Conservation (phyloP, 2,888 invertebrate species). For the Venusia cambrica region DNA sequence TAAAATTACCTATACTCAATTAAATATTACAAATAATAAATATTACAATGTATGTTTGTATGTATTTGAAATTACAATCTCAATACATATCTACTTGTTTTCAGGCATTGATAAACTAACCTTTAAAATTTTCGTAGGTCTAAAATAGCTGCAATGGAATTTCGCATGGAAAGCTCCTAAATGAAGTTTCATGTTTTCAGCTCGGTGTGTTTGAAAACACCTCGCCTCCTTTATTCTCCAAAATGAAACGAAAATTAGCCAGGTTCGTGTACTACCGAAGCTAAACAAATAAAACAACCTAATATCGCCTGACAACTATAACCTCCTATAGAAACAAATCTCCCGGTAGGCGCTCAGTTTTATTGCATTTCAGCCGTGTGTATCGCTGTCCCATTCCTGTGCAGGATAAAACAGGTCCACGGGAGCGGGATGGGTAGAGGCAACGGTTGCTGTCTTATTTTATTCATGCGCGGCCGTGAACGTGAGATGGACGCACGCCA, state of each 20-base stretch:
- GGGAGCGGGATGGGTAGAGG: slow-evolving; percentile 55
- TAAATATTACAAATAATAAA: too few species aligned
- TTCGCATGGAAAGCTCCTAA: too few species aligned
- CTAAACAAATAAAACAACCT: slow-evolving; percentile 57
- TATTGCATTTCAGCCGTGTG: slow-evolving; percentile 62
- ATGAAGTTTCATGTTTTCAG: too few species aligned
- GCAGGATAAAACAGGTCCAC: slow-evolving; percentile 27
- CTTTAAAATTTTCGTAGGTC: too few species aligned
- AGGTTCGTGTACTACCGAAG: slow-evolving; percentile 48
- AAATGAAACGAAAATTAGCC: slow-evolving; percentile 56
- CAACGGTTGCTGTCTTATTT: slow-evolving; percentile 60
- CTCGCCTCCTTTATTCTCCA: slow-evolving; percentile 17
- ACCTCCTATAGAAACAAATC: slow-evolving; percentile 53
- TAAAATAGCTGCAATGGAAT: too few species aligned
- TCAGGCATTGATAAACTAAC: too few species aligned
- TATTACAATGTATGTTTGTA: too few species aligned
- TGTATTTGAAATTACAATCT: too few species aligned
- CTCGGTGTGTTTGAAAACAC: slow-evolving; percentile 34
- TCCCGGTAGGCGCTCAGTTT: slow-evolving; percentile 58
- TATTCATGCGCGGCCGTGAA: slow-evolving; percentile 58
- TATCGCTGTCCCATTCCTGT: slow-evolving; percentile 47
- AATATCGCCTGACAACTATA: slow-evolving; percentile 44
- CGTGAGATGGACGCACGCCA: slow-evolving; percentile 49
- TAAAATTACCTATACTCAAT: too few species aligned
- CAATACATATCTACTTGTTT: too few species aligned